phyloP scores from a whole-genome alignment of 1,140 invertebrate genomes.

The Diorhabda elongata region DNA sequence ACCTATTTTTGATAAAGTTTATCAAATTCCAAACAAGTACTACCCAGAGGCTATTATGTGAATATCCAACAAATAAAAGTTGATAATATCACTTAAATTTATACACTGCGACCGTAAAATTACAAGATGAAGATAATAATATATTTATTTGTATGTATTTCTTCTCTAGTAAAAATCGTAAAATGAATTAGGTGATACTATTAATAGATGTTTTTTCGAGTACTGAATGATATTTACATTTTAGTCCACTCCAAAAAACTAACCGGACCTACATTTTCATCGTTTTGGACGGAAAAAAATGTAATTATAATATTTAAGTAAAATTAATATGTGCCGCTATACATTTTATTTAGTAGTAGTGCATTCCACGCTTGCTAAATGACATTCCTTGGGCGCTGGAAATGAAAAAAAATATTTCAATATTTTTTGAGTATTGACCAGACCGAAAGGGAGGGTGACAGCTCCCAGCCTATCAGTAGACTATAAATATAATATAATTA shows the following conservation, averaged over 20 bases:
- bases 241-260: not conserved
- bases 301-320: conserved; percentile 3
- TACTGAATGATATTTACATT: not conserved
- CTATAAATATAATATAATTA: conserved; percentile 15
- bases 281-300: not conserved
- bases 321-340: conserved; percentile 9
- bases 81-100: too few species aligned
- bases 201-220: not conserved
- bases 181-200: too few species aligned
- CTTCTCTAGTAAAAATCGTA: too few species aligned
- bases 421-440: conserved; percentile 31
- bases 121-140: too few species aligned
- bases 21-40: not conserved
- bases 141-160: too few species aligned
- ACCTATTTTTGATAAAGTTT: not conserved
- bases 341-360: conserved; percentile 34
- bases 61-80: not conserved
- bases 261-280: not conserved
- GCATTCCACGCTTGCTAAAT: conserved; percentile 40
- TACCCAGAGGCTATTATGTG: not conserved
- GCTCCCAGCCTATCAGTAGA: conserved; percentile 27
- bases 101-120: too few species aligned
- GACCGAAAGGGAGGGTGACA: conserved; percentile 25
- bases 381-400: conserved; percentile 39
- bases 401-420: conserved; percentile 25